phyloP scores from a whole-genome alignment of 2,797 vertebrate genomes.

The Tolypeutes matacus region DNA sequence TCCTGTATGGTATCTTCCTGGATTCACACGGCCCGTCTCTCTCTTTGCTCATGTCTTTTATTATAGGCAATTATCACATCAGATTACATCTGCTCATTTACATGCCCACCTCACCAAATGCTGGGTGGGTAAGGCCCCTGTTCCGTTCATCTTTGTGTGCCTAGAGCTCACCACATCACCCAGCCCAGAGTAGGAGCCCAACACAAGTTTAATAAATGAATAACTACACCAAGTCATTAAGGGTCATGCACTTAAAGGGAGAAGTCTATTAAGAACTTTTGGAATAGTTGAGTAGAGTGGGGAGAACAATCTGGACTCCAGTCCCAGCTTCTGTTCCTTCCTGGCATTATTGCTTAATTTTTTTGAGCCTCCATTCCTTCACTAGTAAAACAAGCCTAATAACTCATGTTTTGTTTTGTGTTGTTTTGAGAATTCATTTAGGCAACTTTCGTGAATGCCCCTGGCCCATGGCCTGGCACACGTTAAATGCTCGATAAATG shows the following conservation, averaged over 20 bases:
- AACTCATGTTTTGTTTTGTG: not conserved
- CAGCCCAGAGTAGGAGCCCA: not conserved
- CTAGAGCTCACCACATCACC: not conserved
- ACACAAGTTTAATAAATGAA: not conserved
- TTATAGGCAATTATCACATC: not conserved
- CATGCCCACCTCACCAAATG: not conserved
- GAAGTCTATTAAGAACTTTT: not conserved
- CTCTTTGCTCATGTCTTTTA: not conserved
- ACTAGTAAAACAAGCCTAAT: not conserved
- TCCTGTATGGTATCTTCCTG: not conserved
- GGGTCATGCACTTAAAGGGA: not conserved
- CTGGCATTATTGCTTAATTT: not conserved
- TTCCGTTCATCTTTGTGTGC: not conserved
- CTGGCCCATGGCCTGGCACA: not conserved
- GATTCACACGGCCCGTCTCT: not conserved
- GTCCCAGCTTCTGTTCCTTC: not conserved
- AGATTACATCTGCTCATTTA: not conserved
- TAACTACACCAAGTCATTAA: not conserved
- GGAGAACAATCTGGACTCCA: not conserved
- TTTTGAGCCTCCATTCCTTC: not conserved
- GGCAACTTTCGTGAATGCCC: not conserved
- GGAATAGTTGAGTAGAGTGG: not conserved
- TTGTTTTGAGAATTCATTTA: not conserved
- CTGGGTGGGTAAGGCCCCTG: not conserved
- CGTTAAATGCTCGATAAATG: slow-evolving; percentile 9